Evolutionary conservation across 2,888 invertebrate species (phyloP).

Genomic region (Poecilus cupreus): DNA sequence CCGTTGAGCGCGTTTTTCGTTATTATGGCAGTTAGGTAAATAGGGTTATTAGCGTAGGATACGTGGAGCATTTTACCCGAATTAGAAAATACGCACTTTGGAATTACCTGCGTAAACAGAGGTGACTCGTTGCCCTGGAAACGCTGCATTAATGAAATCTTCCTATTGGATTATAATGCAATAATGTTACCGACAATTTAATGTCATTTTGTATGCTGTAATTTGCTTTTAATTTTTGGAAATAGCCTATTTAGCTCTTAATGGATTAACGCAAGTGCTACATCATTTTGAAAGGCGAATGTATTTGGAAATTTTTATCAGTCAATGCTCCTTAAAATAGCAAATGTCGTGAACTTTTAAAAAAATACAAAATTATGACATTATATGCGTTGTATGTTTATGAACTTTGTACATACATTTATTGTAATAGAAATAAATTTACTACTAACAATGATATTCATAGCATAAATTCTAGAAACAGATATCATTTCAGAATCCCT

Average conservation of each 20-base stretch:
- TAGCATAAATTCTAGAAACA: too few relatives aligned
- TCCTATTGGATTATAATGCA: constrained; percentile 15
- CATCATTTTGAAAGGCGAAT: too few relatives aligned
- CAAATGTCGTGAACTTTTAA: too few relatives aligned
- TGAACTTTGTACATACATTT: too few relatives aligned
- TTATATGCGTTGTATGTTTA: too few relatives aligned
- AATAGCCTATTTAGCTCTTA: background rate
- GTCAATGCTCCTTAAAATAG: too few relatives aligned
- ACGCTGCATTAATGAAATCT: constrained; percentile 2
- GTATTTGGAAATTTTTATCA: too few relatives aligned
- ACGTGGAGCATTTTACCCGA: background rate
- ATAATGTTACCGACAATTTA: background rate
- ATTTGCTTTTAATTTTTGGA: background rate
- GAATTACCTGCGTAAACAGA: background rate
- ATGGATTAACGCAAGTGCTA: too few relatives aligned
- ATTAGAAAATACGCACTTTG: constrained; percentile 8
- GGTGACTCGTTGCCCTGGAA: background rate
- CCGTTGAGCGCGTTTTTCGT: background rate
- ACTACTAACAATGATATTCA: too few relatives aligned
- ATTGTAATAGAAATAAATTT: too few relatives aligned
- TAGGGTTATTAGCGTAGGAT: background rate
- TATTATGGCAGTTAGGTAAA: constrained; percentile 16
- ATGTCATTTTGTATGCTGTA: background rate
- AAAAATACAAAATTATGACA: too few relatives aligned
- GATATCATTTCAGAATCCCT: too few relatives aligned